phyloP scores from a whole-genome alignment of 2,888 invertebrate species.

The Spialia ferax region DNA sequence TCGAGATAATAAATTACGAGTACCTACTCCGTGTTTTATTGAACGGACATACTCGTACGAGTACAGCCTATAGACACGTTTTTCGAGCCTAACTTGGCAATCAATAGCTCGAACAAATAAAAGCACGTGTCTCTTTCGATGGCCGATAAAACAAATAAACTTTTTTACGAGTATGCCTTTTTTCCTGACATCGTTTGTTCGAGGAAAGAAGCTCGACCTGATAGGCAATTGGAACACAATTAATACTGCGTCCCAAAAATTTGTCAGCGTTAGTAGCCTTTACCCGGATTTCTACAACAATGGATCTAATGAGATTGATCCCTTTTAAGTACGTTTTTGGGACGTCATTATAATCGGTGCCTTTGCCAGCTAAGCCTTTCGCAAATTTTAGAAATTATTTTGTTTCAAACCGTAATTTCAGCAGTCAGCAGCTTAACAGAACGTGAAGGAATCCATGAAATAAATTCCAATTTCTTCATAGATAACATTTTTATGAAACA shows the following conservation, averaged over 20 bases:
- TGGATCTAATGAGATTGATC: neutral
- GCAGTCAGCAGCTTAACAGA: no score
- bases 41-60: neutral
- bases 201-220: neutral
- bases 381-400: neutral
- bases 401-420: no score
- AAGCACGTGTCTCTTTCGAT: slow-evolving; percentile 4
- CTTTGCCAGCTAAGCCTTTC: neutral
- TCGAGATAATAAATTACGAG: neutral
- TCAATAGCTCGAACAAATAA: neutral
- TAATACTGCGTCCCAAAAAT: neutral
- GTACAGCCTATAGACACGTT: slow-evolving; percentile 11
- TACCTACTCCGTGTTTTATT: neutral
- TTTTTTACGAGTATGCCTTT: neutral
- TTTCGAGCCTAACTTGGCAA: slow-evolving; percentile 10
- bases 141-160: slow-evolving; percentile 1
- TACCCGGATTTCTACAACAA: neutral
- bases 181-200: neutral
- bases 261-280: neutral
- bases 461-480: no score
- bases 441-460: no score
- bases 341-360: neutral
- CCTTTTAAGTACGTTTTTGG: neutral
- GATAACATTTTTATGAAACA: no score
- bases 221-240: neutral